Conservation (phyloP, 2,797 vertebrate species). For the Enteromius fasciolatus region DNA sequence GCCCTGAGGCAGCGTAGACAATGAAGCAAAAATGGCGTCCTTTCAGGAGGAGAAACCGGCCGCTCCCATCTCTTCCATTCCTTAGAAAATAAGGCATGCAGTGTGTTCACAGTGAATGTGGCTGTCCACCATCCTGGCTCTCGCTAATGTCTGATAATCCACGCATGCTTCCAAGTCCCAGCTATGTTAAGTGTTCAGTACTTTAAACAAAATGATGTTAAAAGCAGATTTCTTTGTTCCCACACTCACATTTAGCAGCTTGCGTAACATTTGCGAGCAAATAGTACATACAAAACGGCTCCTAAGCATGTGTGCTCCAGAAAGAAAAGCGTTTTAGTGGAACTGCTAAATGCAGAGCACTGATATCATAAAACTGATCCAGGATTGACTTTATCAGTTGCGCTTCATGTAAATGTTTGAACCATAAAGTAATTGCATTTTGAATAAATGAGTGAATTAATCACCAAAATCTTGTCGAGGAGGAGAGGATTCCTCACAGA, state of each 20-base stretch:
- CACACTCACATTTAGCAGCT: not conserved
- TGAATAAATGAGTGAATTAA: not conserved
- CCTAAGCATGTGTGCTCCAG: not conserved
- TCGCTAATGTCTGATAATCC: constrained; percentile 23
- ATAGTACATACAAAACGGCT: not conserved
- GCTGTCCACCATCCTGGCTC: constrained; percentile 17
- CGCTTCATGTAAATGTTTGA: not conserved
- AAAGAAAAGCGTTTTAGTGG: not conserved
- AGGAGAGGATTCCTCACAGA: constrained; percentile 26
- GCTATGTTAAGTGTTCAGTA: constrained; percentile 9
- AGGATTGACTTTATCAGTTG: not conserved
- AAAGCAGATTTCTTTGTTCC: constrained; percentile 4
- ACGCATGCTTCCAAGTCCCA: not conserved
- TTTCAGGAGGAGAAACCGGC: constrained; percentile 48
- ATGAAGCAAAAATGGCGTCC: constrained; percentile 49
- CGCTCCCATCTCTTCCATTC: constrained; percentile 52
- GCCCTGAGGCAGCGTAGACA: constrained; percentile 54
- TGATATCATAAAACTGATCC: not conserved
- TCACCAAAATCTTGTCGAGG: not conserved
- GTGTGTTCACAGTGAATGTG: constrained; percentile 33
- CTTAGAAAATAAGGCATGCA: constrained; percentile 37
- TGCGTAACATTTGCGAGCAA: not conserved
- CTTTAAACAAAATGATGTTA: constrained; percentile 13
- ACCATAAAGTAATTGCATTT: not conserved
- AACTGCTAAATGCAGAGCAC: not conserved